These are phyloP conservation scores for Onychomys leucogaster DNA, from an alignment of 2,797 vertebrate genomes.

Conservation along the genomic window DNA sequence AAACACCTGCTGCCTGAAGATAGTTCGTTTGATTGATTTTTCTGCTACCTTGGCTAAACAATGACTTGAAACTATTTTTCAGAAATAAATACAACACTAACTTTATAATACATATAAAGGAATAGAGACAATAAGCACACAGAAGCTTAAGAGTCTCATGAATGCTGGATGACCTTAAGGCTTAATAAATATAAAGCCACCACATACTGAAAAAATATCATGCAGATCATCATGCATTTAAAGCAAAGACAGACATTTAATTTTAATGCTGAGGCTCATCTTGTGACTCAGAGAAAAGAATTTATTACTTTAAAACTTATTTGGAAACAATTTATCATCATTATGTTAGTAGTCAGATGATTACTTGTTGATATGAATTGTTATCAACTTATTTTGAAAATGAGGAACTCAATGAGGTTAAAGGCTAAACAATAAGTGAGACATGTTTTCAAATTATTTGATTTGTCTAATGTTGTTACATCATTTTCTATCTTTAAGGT, in stretches of 20 bases:
- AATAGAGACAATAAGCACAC: neutral
- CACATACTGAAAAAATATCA: neutral
- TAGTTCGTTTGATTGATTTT: neutral
- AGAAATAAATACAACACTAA: neutral
- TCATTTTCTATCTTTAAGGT: neutral
- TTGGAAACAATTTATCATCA: neutral
- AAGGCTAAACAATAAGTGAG: neutral
- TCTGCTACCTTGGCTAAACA: neutral
- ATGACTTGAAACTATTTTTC: neutral
- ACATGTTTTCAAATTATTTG: conserved; percentile 35
- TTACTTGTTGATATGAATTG: neutral
- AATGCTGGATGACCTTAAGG: neutral
- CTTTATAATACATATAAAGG: neutral
- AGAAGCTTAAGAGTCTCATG: neutral
- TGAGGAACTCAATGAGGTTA: neutral
- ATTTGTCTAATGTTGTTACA: neutral
- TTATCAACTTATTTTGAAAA: conserved; percentile 17
- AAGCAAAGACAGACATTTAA: neutral
- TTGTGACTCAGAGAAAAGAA: neutral
- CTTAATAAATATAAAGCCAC: neutral
- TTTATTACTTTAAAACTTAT: neutral
- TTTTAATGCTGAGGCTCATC: neutral
- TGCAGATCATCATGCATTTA: neutral
- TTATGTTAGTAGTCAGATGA: neutral
- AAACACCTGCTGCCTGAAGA: neutral